These are phyloP conservation scores for Chaetodon trifascialis DNA, from an alignment of 2,113 vertebrate species.

Conservation along the genomic window DNA sequence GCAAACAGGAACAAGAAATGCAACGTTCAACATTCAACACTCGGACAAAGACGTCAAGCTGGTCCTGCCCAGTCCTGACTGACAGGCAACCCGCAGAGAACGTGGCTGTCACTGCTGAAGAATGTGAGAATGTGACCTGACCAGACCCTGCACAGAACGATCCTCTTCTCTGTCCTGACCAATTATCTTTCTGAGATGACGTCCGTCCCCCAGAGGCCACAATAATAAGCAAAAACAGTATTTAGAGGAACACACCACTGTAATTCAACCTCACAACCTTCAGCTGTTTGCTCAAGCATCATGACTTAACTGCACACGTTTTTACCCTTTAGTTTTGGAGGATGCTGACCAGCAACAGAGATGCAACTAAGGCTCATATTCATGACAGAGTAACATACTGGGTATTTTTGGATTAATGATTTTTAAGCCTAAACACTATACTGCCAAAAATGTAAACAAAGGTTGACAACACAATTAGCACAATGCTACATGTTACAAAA, in stretches of 20 bases:
- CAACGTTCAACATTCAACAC: slow-evolving; percentile 22
- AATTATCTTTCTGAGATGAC: slow-evolving; percentile 25
- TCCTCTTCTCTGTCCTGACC: slow-evolving; percentile 17
- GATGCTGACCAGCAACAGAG: neutral
- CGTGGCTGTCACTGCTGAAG: slow-evolving; percentile 58
- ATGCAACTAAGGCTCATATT: neutral
- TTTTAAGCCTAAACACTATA: neutral
- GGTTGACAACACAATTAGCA: neutral
- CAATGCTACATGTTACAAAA: neutral
- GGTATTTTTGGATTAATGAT: neutral
- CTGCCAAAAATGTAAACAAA: neutral
- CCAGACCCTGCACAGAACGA: slow-evolving; percentile 52
- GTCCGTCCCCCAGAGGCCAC: neutral
- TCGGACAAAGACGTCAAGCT: slow-evolving; percentile 32
- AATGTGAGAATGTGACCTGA: slow-evolving; percentile 75
- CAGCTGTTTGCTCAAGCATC: slow-evolving; percentile 7
- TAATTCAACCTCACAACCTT: slow-evolving; percentile 1
- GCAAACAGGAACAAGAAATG: slow-evolving; percentile 32
- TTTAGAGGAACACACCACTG: neutral
- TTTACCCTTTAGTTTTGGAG: neutral
- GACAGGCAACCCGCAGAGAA: slow-evolving; percentile 51
- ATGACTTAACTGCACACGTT: neutral
- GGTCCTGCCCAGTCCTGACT: slow-evolving; percentile 36
- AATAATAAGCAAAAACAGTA: neutral
- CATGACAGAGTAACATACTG: neutral